Conservation (phyloP, 2,888 invertebrate species). For the Aphodius granarius region DNA sequence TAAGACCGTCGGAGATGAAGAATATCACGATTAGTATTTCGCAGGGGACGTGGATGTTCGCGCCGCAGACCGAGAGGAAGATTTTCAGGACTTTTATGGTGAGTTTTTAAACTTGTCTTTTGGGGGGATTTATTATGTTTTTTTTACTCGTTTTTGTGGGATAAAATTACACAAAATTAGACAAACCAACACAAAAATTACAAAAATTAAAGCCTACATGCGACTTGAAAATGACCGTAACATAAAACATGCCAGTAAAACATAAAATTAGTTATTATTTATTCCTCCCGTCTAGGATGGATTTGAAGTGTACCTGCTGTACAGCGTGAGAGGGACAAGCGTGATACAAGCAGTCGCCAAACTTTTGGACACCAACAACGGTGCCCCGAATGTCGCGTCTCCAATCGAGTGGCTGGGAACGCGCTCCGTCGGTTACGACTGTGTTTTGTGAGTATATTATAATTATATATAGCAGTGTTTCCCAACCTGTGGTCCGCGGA, state of each 20-base stretch:
- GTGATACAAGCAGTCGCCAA: conserved; percentile 39
- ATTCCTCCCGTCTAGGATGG: conserved; percentile 48
- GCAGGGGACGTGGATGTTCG: conserved; percentile 61
- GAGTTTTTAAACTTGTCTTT: conserved; percentile 24
- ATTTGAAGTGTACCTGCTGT: conserved; percentile 54
- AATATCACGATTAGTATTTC: conserved; percentile 60
- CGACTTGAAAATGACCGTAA: too few species aligned
- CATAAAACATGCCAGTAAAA: too few species aligned
- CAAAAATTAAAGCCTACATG: too few species aligned
- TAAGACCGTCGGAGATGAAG: conserved; percentile 61
- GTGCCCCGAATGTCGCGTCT: conserved; percentile 27
- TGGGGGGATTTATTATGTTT: too few species aligned
- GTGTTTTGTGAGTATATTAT: conserved; percentile 31
- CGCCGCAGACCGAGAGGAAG: conserved; percentile 64
- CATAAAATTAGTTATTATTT: conserved; percentile 16
- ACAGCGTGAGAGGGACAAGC: conserved; percentile 56
- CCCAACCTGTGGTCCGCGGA: too few species aligned
- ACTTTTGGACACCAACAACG: conserved; percentile 28
- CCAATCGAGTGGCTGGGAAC: conserved; percentile 36
- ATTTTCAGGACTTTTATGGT: conserved; percentile 64
- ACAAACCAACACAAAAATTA: too few species aligned
- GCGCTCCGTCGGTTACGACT: conserved; percentile 27
- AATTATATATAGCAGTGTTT: too few species aligned
- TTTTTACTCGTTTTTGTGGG: too few species aligned
- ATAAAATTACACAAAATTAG: too few species aligned